Evolutionary conservation across 2,888 invertebrate genomes (phyloP), one percentile per base, ranked within the genome.

Genomic region (Perizoma flavofasciatum): DNA sequence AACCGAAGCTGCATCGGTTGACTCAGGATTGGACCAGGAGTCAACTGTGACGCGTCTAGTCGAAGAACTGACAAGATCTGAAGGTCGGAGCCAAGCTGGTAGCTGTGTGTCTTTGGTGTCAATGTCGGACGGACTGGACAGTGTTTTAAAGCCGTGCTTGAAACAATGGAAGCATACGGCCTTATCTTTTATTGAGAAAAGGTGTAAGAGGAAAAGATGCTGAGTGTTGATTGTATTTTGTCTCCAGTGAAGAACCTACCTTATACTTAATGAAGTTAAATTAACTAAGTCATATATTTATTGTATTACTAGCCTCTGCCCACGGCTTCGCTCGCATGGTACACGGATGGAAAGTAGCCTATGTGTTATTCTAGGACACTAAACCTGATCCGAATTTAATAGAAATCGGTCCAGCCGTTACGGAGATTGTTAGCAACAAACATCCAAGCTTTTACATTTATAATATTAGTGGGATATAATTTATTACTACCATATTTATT

Each of bases 101-200:
- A 62, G 62, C 48, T 55, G 55, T 37, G 62, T 55, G 40, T 63
- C 70, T 8, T 50, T 70, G 49, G 71, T 72, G 40, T 70, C 72
- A 0, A 62, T 59, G 3, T 39, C 70, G n/a, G 65, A 60, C 7
- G 58, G 37, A 37, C 5, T 6, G 7, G 37, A 52, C 39, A 65
- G 51, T 57, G 22, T 22, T 22, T 22, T 22, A 22, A 22, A 22
- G 22, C 22, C 22, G 22, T 22, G 22, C 22, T 73, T 76, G 44
- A 63, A 61, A 8, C 59, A 66, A 8, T 65, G 74, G 34, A 61
- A 70, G 22, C 55, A 67, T n/a, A 65, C 59, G 9, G 70, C 73
- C 0, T 66, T 68, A 49, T 63, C 59, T 0, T 73, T 66, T 32
- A 61, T 79, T 40, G 63, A 69, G 6, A 71, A 63, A 35, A 75